Percentiles rank a stretch among this genome's conserved stretches.
Conservation (phyloP, 2,113 vertebrate species). For the Poecile atricapillus region DNA sequence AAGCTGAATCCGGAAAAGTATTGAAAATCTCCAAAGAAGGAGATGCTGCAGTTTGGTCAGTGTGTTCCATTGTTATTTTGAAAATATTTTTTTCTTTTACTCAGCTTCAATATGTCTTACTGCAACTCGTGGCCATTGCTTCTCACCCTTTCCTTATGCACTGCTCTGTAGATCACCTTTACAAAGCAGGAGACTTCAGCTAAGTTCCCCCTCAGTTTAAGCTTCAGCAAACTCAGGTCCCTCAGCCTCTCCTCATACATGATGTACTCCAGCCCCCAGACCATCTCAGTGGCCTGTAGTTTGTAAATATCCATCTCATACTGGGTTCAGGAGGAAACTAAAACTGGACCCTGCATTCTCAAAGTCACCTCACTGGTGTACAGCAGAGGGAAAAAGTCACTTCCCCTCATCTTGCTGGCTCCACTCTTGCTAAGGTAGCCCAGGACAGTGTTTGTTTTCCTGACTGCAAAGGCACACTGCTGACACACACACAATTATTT, state of each 20-base stretch:
- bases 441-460: not conserved
- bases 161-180: not conserved
- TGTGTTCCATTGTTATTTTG: not conserved
- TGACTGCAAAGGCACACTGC: not conserved
- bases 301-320: not conserved
- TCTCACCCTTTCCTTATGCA: not conserved
- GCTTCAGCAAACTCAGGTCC: not conserved
- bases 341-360: not conserved
- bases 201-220: not conserved
- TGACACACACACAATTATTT: not conserved
- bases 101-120: not conserved
- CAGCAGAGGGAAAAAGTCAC: not conserved
- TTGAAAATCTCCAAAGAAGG: not conserved
- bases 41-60: not conserved
- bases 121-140: not conserved
- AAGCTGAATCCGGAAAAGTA: not conserved
- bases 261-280: not conserved
- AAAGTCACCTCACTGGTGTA: not conserved
- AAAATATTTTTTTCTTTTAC: not conserved
- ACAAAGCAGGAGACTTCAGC: not conserved
- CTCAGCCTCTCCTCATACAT: accelerated
- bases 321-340: not conserved
- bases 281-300: not conserved
- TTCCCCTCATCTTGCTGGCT: not conserved
- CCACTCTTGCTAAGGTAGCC: not conserved